Evolutionary conservation across 2,797 vertebrate species (phyloP).

Genomic region (Lemur catta): DNA sequence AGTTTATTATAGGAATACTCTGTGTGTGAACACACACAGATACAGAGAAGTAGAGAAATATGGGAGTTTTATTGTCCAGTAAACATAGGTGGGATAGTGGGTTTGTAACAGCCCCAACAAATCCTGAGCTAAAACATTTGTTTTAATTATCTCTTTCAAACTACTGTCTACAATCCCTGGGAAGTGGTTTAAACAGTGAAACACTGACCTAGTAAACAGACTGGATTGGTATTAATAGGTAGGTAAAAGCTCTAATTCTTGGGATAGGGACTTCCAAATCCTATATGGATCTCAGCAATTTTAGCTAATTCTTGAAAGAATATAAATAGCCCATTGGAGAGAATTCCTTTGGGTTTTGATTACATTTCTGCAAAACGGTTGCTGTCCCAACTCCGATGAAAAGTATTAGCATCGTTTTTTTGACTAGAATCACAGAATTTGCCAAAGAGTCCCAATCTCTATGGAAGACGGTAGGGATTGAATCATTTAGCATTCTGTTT

Average conservation of each 20-base stretch:
- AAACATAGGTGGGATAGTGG: background rate
- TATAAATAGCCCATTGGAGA: background rate
- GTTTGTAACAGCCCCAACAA: background rate
- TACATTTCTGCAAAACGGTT: background rate
- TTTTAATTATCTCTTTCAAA: background rate
- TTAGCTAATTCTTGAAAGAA: background rate
- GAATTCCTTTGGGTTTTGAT: background rate
- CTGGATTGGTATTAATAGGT: background rate
- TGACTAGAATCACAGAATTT: background rate
- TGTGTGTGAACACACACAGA: background rate
- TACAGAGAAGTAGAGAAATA: background rate
- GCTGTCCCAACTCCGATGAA: background rate
- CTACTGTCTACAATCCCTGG: background rate
- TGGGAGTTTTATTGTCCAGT: background rate
- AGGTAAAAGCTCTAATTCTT: background rate
- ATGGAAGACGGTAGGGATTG: background rate
- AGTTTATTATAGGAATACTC: background rate
- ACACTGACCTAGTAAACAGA: background rate
- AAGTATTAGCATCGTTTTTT: background rate
- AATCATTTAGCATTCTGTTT: background rate
- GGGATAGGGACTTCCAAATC: background rate
- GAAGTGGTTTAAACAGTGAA: background rate
- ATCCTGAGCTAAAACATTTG: background rate
- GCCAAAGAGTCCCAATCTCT: background rate
- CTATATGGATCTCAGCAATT: background rate